Percentiles rank a stretch among this genome's conserved stretches.
phyloP scores from a whole-genome alignment of 1,140 invertebrate species.

The Platorchestia sp. region DNA sequence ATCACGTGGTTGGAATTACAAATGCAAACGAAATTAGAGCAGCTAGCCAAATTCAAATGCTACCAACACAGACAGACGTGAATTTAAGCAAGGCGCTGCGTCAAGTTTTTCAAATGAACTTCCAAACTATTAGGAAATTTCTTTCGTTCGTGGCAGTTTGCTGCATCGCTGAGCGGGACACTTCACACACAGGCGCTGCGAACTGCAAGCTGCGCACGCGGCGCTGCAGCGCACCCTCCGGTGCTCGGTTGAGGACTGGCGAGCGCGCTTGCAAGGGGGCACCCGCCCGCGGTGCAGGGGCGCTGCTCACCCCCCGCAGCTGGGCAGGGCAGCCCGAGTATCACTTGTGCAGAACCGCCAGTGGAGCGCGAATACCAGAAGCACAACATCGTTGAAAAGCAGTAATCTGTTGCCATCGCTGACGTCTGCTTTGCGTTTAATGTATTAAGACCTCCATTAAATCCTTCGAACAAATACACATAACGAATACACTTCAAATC shows the following conservation, averaged over 20 bases:
- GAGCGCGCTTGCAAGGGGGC: neutral
- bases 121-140: neutral
- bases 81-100: neutral
- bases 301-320: neutral
- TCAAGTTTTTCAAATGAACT: neutral
- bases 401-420: neutral
- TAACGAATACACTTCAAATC: no score
- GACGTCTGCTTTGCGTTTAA: neutral
- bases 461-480: neutral
- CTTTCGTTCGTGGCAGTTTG: neutral
- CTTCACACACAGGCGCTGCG: neutral
- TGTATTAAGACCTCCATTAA: neutral
- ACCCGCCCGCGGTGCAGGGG: neutral
- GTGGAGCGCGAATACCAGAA: neutral
- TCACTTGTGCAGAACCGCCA: neutral
- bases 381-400: neutral
- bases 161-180: neutral
- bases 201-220: neutral
- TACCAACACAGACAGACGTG: neutral
- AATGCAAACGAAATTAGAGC: neutral
- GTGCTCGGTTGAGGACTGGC: neutral
- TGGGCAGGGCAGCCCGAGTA: neutral
- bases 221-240: neutral
- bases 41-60: neutral
- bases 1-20: no score